Conservation (phyloP, 2,113 vertebrate species). For the Sminthopsis crassicaudata region DNA sequence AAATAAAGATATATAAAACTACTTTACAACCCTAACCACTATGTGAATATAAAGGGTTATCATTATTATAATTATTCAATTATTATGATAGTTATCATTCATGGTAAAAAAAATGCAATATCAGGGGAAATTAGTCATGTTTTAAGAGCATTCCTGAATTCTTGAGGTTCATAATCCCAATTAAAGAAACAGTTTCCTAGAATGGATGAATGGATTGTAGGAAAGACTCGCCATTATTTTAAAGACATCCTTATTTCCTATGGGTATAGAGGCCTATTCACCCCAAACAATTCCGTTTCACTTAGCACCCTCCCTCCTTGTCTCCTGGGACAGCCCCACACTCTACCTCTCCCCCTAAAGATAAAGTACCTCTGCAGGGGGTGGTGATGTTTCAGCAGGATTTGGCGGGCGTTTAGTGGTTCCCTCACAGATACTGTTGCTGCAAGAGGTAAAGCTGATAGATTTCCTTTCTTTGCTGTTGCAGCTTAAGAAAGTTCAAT, state of each 20-base stretch:
- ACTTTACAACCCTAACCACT: background rate
- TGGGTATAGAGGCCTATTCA: background rate
- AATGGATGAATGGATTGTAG: background rate
- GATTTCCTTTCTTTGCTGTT: constrained; percentile 78
- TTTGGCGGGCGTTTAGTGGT: background rate
- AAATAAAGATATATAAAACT: background rate
- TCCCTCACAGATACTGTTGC: constrained; percentile 53
- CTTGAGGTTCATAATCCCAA: background rate
- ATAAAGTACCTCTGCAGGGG: background rate
- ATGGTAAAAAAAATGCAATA: background rate
- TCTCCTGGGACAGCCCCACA: background rate
- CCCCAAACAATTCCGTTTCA: background rate
- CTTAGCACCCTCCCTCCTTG: background rate
- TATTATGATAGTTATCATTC: background rate
- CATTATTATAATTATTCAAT: constrained; percentile 14
- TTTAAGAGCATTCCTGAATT: background rate
- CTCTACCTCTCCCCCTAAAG: background rate
- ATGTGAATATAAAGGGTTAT: background rate
- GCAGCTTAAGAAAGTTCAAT: constrained; percentile 81
- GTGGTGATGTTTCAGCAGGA: constrained; percentile 19
- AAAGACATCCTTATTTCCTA: background rate
- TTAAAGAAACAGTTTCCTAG: background rate
- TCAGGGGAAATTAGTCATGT: background rate
- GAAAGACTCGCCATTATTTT: background rate
- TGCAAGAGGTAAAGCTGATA: constrained; percentile 53